A percentile compares a stretch with the other conserved stretches of the same genome.
These are phyloP conservation scores for Dryomyza anilis DNA, from an alignment of 2,888 invertebrate species.

Conservation along the genomic window DNA sequence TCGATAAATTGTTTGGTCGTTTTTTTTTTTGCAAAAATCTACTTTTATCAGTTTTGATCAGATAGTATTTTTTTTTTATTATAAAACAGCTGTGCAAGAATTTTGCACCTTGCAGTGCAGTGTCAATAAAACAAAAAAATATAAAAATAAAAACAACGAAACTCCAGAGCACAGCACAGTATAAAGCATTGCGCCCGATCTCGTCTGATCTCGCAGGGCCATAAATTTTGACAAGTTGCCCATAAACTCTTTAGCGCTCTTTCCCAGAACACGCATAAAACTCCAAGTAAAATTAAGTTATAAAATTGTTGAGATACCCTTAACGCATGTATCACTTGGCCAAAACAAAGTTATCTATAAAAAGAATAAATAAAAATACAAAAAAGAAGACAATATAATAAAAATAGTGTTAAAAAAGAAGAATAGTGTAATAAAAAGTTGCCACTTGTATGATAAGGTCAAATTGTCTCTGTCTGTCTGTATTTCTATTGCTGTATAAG, in stretches of 20 bases:
- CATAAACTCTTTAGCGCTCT: constrained; percentile 25
- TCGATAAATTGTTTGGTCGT: too few species aligned
- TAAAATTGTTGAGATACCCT: constrained; percentile 10
- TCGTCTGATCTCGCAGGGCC: constrained; percentile 6
- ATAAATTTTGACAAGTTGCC: constrained; percentile 26
- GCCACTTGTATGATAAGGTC: too few species aligned
- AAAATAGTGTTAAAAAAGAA: neutral
- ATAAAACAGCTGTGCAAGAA: constrained; percentile 4
- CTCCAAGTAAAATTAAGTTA: constrained; percentile 21
- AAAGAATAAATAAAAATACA: neutral
- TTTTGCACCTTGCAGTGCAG: constrained; percentile 19
- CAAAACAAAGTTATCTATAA: too few species aligned
- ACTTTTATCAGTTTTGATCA: constrained; percentile 1
- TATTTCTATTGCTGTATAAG: too few species aligned
- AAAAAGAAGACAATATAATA: neutral
- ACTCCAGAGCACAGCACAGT: neutral
- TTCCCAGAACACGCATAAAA: constrained; percentile 21
- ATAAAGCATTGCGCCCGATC: neutral
- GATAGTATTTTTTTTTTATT: neutral
- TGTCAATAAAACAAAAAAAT: neutral
- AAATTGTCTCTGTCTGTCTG: too few species aligned
- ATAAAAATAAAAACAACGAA: neutral
- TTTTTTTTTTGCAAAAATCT: too few species aligned
- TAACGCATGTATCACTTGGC: neutral
- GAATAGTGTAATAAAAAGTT: neutral